Base-by-base conservation (phyloP, 2,113 vertebrate species). In the Hymenochirus boettgeri region DNA sequence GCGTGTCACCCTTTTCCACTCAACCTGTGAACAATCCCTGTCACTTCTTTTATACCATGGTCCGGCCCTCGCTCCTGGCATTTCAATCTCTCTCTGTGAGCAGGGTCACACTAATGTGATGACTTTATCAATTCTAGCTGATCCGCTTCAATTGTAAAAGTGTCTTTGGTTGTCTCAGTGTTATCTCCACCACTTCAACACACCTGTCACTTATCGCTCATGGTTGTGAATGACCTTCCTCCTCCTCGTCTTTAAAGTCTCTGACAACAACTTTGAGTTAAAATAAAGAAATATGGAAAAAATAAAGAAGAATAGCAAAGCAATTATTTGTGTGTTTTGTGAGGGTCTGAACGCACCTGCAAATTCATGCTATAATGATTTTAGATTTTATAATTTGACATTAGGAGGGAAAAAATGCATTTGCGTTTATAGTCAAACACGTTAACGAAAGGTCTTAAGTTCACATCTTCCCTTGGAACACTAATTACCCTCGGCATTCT, bases 61-160 rank as follows among this genome's bases (percentile, higher is more conserved):
- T 50, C 53, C 19, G 1, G 9, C 2, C 17, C 64, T 47, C 54
- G 19, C 70, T 61, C 37, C 56, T 21, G 71, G 59, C 71, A 52
- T 69, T 72, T 62, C 65, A 3, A 70, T 57, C 58, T 56, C 74
- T 33, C 53, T 33, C 71, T 39, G 55, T 57, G 61, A 64, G 57
- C 59, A 48, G 71, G 73, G 72, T 75, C 74, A 77, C 62, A 59
- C 62, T 61, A 15, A 60, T 35, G 22, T 52, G 47, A 18, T 15
- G 2, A 74, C 75, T 73, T 67, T 58, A 74, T 74, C 70, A 71
- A 72, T 62, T 79, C 72, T 70, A 19, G 59, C 42, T 75, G 48
- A 62, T 13, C 2, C 46, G 55, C 71, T 74, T 58, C 6, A 37
- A 48, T 48, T 59, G 71, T 53, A 76, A 65, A 71, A 75, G 67